Evolutionary conservation across 1,140 invertebrate genomes (phyloP).

Genomic region (Acromyrmex heyeri): DNA sequence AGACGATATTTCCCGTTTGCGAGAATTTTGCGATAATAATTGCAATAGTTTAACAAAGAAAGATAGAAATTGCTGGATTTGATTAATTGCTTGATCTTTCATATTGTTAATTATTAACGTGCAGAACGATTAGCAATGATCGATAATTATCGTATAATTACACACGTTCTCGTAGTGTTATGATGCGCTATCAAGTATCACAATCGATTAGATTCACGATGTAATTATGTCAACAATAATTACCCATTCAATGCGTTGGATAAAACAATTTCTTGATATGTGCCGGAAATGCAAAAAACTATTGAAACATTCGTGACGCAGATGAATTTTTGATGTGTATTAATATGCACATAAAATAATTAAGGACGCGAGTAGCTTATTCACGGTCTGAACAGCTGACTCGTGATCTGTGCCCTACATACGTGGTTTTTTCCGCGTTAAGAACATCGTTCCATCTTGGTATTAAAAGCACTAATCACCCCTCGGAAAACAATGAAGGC

Average conservation of each 20-base stretch:
- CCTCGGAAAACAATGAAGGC: too few species aligned
- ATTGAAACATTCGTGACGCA: not conserved
- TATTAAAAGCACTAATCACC: too few species aligned
- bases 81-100: slow-evolving; percentile 19
- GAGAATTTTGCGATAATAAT: not conserved
- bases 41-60: not conserved
- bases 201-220: slow-evolving; percentile 18
- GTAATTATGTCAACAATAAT: slow-evolving; percentile 25
- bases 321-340: not conserved
- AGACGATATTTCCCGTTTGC: not conserved
- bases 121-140: slow-evolving; percentile 4
- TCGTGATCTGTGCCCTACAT: too few species aligned
- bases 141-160: slow-evolving; percentile 43
- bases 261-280: slow-evolving; percentile 27
- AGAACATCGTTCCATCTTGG: too few species aligned
- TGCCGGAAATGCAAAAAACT: not conserved
- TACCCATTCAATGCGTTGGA: slow-evolving; percentile 18
- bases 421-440: too few species aligned
- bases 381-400: too few species aligned
- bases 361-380: too few species aligned
- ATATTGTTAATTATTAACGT: not conserved
- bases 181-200: not conserved
- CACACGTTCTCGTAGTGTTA: not conserved
- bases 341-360: not conserved
- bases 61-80: not conserved